These are phyloP conservation scores for Bactericera cockerelli DNA, from an alignment of 1,140 invertebrate species.

Conservation along the genomic window DNA sequence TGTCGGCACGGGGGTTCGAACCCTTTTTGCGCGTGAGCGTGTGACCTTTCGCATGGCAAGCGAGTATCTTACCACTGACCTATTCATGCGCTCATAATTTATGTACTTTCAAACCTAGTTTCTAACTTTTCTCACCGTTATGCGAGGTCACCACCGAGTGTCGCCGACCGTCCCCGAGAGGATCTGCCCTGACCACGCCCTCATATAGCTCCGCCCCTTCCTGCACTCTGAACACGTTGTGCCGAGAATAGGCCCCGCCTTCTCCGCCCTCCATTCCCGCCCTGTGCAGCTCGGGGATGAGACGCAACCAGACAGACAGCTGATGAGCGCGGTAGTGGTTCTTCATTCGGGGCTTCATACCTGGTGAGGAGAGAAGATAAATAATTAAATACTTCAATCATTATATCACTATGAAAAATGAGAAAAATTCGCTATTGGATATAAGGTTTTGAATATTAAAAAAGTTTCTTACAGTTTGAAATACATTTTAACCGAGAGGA, in stretches of 20 bases:
- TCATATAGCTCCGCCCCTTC: slow-evolving; percentile 66
- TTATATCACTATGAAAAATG: no score
- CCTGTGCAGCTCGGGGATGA: slow-evolving; percentile 82
- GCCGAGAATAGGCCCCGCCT: slow-evolving; percentile 34
- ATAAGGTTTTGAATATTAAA: slow-evolving; percentile 10
- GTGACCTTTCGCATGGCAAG: no score
- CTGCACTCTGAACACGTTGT: slow-evolving; percentile 69
- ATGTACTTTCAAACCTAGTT: no score
- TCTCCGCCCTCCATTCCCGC: slow-evolving; percentile 76
- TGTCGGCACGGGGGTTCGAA: no score
- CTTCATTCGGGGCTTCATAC: slow-evolving; percentile 74
- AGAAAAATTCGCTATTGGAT: not conserved
- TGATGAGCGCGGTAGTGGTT: slow-evolving; percentile 89
- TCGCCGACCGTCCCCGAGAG: slow-evolving; percentile 33
- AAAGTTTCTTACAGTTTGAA: not conserved
- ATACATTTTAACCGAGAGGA: no score
- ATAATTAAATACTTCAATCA: no score
- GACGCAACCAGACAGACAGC: slow-evolving; percentile 79
- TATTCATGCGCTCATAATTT: no score
- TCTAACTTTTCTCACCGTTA: slow-evolving; percentile 26
- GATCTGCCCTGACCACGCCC: slow-evolving; percentile 61
- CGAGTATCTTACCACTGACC: no score
- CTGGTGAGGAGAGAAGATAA: slow-evolving; percentile 35
- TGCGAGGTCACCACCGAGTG: slow-evolving; percentile 17
- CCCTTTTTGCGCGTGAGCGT: no score